These are phyloP conservation scores for Epirrhoe tristata DNA, from an alignment of 2,888 invertebrate species.

Conservation along the genomic window DNA sequence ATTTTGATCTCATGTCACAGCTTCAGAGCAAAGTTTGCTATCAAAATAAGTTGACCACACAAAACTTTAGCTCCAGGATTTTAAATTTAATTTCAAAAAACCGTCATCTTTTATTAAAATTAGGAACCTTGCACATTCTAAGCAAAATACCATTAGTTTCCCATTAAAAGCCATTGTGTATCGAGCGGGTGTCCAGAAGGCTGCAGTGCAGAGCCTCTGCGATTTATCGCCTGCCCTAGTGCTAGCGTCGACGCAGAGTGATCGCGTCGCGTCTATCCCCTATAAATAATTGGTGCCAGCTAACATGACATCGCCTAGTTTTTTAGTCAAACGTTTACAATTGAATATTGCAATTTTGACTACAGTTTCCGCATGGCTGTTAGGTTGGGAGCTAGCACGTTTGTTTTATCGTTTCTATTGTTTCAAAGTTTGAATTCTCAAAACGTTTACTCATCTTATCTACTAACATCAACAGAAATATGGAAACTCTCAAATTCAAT, in stretches of 20 bases:
- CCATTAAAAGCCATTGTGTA: constrained; percentile 23
- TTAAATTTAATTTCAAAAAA: no score
- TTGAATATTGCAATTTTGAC: constrained; percentile 20
- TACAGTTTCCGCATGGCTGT: background rate
- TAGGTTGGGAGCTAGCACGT: background rate
- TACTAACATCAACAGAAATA: no score
- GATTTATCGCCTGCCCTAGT: constrained; percentile 30
- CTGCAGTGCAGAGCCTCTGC: constrained; percentile 32
- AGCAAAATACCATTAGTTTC: constrained; percentile 19
- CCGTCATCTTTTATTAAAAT: no score
- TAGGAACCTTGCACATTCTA: background rate
- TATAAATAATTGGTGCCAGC: constrained; percentile 28
- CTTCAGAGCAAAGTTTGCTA: no score
- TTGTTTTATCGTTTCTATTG: background rate
- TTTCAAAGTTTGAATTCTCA: no score
- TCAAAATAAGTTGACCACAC: no score
- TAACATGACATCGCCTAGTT: constrained; percentile 24
- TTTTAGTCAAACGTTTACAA: constrained; percentile 21
- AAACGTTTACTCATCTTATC: no score
- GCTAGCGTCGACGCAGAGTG: constrained; percentile 29
- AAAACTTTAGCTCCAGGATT: no score
- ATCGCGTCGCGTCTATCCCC: constrained; percentile 26
- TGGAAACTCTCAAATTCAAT: no score
- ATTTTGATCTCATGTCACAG: background rate
- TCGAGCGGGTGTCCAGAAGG: constrained; percentile 23